Conservation (phyloP, 1,140 invertebrate genomes). For the Lepidostoma basale region DNA sequence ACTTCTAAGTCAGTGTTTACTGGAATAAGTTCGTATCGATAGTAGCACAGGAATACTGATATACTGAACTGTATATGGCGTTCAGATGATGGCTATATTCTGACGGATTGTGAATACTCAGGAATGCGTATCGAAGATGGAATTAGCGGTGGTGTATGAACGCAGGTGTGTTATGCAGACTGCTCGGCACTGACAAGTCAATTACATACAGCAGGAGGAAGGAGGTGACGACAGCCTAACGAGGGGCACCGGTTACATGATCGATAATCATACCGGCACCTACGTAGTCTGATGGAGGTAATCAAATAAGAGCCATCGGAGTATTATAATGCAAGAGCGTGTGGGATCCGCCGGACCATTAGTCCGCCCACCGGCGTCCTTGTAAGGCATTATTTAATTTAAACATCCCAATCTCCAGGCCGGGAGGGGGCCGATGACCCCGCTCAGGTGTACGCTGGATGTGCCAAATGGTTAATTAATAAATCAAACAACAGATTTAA, state of each 20-base stretch:
- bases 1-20: too few species aligned
- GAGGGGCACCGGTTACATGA: not conserved
- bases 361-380: not conserved
- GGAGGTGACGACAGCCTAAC: not conserved
- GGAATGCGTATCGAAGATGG: too few species aligned
- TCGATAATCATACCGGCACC: not conserved
- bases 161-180: too few species aligned
- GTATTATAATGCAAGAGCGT: not conserved
- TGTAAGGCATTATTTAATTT: too few species aligned
- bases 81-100: too few species aligned
- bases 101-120: too few species aligned
- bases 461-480: not conserved
- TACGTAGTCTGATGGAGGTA: constrained; percentile 11
- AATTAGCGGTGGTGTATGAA: too few species aligned
- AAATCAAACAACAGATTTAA: not conserved
- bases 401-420: not conserved
- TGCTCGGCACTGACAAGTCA: too few species aligned
- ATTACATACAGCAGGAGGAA: too few species aligned
- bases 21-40: too few species aligned
- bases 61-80: too few species aligned
- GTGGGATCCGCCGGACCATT: not conserved
- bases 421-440: not conserved
- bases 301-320: not conserved
- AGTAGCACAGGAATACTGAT: too few species aligned
- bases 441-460: not conserved